Evolutionary conservation across 2,113 vertebrate genomes (phyloP).

Genomic region (Sebastes schlegelii): DNA sequence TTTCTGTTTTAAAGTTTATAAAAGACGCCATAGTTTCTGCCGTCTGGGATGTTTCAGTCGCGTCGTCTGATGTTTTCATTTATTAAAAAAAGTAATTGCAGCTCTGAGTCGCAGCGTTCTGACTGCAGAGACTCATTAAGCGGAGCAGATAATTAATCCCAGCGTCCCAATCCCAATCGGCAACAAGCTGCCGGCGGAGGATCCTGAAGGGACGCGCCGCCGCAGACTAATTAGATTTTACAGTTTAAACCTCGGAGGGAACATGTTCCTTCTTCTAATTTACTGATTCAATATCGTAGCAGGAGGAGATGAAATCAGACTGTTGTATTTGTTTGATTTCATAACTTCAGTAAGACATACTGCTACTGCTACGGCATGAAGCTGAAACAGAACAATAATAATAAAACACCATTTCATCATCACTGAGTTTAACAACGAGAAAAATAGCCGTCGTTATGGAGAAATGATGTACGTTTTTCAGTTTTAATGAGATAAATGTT

Average conservation of each 20-base stretch:
- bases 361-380: too few species aligned
- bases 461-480: too few species aligned
- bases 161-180: conserved; percentile 35
- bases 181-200: conserved; percentile 6
- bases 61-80: neutral
- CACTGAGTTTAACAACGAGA: too few species aligned
- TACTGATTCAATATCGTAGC: neutral
- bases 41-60: neutral
- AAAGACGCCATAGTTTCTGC: neutral
- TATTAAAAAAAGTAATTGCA: neutral
- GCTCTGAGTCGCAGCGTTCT: conserved; percentile 4
- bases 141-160: conserved; percentile 39
- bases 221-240: conserved; percentile 11
- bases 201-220: neutral
- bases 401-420: too few species aligned
- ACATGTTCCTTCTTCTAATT: neutral
- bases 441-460: too few species aligned
- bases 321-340: neutral
- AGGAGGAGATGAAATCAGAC: neutral
- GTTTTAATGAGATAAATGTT: too few species aligned
- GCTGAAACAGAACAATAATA: too few species aligned
- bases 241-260: neutral
- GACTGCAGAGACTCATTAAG: conserved; percentile 17
- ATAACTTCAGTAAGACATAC: too few species aligned
- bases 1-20: neutral